Percentiles rank a stretch among this genome's conserved stretches.
Evolutionary conservation across 2,797 vertebrate genomes (phyloP).

Genomic region (Spinus olivaceus): DNA sequence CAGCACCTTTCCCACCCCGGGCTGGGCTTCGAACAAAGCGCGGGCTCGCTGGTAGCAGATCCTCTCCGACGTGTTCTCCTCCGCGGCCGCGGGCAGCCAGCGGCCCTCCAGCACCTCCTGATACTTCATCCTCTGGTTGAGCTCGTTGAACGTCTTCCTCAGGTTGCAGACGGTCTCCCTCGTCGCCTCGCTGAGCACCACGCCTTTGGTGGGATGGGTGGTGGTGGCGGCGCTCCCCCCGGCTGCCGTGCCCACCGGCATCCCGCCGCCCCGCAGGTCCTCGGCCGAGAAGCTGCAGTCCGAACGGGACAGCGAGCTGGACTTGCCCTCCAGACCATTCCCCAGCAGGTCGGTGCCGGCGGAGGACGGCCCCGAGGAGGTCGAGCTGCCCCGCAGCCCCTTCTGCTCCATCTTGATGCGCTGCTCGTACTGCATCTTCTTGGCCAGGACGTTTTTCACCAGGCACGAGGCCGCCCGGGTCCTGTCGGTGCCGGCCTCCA

Average conservation of each 20-base stretch:
- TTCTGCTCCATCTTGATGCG: constrained; percentile 63
- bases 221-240: not conserved
- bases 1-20: not conserved
- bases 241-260: not conserved
- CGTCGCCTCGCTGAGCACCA: constrained; percentile 39
- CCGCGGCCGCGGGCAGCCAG: not conserved
- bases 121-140: constrained; percentile 65
- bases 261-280: not conserved
- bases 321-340: constrained; percentile 56
- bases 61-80: not conserved
- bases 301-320: constrained; percentile 57
- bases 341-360: constrained; percentile 42
- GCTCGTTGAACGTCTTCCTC: constrained; percentile 66
- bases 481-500: constrained; percentile 81
- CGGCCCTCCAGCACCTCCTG: constrained; percentile 40
- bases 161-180: constrained; percentile 61
- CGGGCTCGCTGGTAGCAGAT: constrained; percentile 29
- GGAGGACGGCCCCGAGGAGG: constrained; percentile 23
- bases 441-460: constrained; percentile 88
- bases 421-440: constrained; percentile 86
- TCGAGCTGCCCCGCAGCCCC: constrained; percentile 27
- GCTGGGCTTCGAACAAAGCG: constrained; percentile 41
- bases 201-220: constrained; percentile 50
- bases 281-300: constrained; percentile 65
- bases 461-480: constrained; percentile 86